A percentile compares a stretch with the other conserved stretches of the same genome.
phyloP scores from a whole-genome alignment of 2,797 vertebrate species.

The Mycteria americana region DNA sequence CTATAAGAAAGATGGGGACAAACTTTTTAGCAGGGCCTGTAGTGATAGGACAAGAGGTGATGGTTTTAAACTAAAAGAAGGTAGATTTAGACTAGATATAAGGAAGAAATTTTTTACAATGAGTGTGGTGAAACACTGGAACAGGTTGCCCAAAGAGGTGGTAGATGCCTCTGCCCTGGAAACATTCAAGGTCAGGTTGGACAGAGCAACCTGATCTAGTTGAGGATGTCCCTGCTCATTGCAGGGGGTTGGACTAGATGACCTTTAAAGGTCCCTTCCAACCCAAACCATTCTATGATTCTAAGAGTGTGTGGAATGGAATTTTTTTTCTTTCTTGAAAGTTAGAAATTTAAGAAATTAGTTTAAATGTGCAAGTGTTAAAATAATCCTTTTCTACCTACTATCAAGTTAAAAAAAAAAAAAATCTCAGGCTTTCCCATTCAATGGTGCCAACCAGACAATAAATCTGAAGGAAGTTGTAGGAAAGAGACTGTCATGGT shows the following conservation, averaged over 20 bases:
- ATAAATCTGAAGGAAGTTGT: neutral
- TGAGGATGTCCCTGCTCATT: neutral
- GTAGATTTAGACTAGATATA: neutral
- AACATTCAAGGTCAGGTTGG: neutral
- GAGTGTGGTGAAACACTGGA: neutral
- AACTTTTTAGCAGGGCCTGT: neutral
- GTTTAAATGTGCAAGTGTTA: neutral
- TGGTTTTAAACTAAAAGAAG: neutral
- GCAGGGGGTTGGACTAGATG: neutral
- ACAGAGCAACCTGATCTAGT: neutral
- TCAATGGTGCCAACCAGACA: neutral
- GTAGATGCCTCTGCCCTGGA: too few relatives aligned
- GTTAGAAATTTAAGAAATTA: neutral
- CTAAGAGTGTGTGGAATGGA: neutral
- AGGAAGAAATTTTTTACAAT: neutral
- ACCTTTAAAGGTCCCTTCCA: neutral
- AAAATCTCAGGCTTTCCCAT: neutral
- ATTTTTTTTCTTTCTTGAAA: neutral
- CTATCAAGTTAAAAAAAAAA: neutral
- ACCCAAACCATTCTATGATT: neutral
- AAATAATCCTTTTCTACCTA: neutral
- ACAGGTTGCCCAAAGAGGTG: neutral
- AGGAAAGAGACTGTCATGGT: neutral
- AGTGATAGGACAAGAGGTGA: neutral
- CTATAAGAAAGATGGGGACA: neutral